Percentiles rank a stretch among this genome's conserved stretches.
Evolutionary conservation across 2,797 vertebrate genomes (phyloP).

Genomic region (Cossypha caffra): DNA sequence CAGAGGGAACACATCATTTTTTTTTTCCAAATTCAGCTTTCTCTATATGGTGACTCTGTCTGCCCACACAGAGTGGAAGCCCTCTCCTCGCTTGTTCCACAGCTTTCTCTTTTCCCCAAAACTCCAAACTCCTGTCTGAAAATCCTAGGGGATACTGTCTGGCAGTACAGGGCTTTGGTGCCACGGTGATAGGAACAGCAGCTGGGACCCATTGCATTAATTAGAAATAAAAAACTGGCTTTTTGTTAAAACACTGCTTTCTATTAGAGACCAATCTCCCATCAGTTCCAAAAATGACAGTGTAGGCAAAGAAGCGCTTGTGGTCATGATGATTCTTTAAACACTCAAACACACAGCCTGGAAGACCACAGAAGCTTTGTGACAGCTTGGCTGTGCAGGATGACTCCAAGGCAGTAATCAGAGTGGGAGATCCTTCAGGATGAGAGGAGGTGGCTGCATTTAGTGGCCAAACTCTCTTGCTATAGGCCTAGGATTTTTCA

Average conservation of each 20-base stretch:
- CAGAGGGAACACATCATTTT: not conserved
- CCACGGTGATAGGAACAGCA: not conserved
- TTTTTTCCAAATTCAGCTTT: not conserved
- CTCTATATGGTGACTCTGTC: not conserved
- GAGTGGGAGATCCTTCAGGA: not conserved
- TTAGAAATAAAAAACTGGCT: not conserved
- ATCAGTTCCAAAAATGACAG: not conserved
- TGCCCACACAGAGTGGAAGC: not conserved
- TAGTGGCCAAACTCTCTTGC: not conserved
- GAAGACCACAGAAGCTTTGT: not conserved
- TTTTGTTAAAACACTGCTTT: not conserved
- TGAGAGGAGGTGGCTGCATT: not conserved
- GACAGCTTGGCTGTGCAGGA: not conserved
- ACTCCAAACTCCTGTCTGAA: not conserved
- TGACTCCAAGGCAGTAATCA: not conserved
- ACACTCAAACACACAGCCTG: not conserved
- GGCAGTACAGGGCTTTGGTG: rapidly evolving
- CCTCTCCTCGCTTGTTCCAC: not conserved
- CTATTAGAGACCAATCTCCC: not conserved
- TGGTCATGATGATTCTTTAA: not conserved
- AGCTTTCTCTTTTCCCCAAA: not conserved
- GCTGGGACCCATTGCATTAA: not conserved
- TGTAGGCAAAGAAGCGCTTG: not conserved
- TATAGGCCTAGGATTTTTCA: not conserved
- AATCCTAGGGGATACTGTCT: not conserved